phyloP scores from a whole-genome alignment of 2,113 vertebrate genomes.

The Anoura caudifer region DNA sequence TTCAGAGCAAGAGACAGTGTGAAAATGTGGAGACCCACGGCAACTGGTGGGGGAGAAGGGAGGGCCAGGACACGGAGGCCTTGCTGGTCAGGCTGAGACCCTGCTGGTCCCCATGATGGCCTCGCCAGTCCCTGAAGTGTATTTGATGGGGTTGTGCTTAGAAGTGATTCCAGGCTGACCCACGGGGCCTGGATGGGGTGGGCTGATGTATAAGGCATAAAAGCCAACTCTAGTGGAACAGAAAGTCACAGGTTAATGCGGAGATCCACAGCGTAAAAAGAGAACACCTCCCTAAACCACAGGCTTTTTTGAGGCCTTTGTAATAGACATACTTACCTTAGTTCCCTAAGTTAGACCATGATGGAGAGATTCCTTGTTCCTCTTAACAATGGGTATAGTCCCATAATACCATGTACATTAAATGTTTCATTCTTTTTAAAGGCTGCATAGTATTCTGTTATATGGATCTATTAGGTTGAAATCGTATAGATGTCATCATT shows the following conservation, averaged over 20 bases:
- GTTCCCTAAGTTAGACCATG: not conserved
- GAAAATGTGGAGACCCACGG: not conserved
- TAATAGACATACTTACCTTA: not conserved
- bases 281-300: not conserved
- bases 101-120: rapidly evolving
- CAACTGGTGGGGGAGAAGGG: rapidly evolving
- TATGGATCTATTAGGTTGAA: not conserved
- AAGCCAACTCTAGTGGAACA: not conserved
- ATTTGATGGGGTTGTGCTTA: not conserved
- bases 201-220: not conserved
- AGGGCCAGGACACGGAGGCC: not conserved
- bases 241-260: not conserved
- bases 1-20: not conserved
- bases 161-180: not conserved
- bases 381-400: not conserved
- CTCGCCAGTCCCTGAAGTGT: not conserved
- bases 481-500: not conserved
- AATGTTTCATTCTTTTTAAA: not conserved
- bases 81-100: not conserved
- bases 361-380: not conserved
- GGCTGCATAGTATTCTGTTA: not conserved
- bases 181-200: rapidly evolving
- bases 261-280: not conserved
- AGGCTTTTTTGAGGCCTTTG: not conserved
- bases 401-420: not conserved